phyloP scores from a whole-genome alignment of 2,113 vertebrate genomes.

The Phoxinus phoxinus region DNA sequence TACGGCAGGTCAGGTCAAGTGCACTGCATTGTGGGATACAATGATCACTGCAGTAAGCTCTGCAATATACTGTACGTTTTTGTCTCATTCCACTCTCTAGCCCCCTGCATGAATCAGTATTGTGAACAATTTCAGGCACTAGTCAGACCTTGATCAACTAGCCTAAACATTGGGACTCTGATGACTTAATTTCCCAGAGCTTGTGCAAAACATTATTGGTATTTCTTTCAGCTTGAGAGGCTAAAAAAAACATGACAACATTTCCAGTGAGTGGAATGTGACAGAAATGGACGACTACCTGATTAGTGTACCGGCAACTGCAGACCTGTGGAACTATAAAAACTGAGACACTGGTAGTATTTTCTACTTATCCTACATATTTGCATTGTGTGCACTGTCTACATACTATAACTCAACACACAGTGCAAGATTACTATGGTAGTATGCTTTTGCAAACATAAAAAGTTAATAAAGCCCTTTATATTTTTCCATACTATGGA shows the following conservation, averaged over 20 bases:
- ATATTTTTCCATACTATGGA: no score
- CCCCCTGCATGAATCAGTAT: not conserved
- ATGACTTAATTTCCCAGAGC: not conserved
- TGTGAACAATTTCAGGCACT: not conserved
- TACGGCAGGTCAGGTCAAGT: not conserved
- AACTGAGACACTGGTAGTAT: not conserved
- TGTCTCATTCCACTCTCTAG: not conserved
- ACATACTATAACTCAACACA: not conserved
- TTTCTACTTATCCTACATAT: not conserved
- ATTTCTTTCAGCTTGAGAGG: not conserved
- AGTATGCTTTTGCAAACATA: not conserved
- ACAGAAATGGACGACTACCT: not conserved
- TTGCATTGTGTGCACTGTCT: not conserved
- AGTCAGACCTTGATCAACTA: slow-evolving; percentile 12
- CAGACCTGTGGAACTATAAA: not conserved
- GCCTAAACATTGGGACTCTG: not conserved
- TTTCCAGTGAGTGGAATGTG: not conserved
- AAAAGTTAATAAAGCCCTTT: not conserved
- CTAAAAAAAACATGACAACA: not conserved
- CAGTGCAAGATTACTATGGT: not conserved
- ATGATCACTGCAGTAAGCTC: not conserved
- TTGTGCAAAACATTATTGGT: not conserved
- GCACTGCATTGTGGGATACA: not conserved
- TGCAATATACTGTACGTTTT: not conserved
- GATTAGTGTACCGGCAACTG: not conserved